Evolutionary conservation across 2,888 invertebrate genomes (phyloP).

Genomic region (Lithophane ornitopus): DNA sequence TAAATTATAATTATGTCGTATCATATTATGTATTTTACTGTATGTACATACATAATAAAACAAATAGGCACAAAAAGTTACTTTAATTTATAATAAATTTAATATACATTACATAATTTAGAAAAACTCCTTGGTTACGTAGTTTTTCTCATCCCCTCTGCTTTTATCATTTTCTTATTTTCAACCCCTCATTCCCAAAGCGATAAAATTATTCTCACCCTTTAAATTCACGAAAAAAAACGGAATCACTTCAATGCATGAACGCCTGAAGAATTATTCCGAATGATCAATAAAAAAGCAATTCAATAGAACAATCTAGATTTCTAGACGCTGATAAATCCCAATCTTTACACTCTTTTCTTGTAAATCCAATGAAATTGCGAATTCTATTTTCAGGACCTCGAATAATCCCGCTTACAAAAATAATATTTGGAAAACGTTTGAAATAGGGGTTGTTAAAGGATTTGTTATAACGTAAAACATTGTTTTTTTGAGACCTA

Average conservation of each 20-base stretch:
- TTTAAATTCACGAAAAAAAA: not conserved
- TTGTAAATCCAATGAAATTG: constrained; percentile 44
- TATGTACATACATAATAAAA: no score
- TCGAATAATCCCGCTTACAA: constrained; percentile 14
- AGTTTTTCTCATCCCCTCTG: not conserved
- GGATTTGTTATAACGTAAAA: constrained; percentile 25
- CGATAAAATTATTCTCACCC: constrained; percentile 10
- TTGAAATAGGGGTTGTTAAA: constrained; percentile 4
- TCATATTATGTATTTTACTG: no score
- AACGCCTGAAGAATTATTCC: constrained; percentile 24
- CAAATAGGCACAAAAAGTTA: not conserved
- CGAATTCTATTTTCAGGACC: constrained; percentile 39
- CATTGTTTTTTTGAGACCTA: constrained; percentile 23
- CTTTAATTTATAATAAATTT: not conserved
- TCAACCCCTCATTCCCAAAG: not conserved
- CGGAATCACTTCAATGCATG: constrained; percentile 1
- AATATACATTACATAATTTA: not conserved
- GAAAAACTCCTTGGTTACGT: not conserved
- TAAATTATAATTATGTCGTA: no score
- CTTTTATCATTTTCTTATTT: not conserved
- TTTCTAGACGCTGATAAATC: constrained; percentile 51
- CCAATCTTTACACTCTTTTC: constrained; percentile 33
- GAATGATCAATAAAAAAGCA: constrained; percentile 46
- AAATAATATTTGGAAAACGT: constrained; percentile 33
- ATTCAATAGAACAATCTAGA: constrained; percentile 51